phyloP scores from a whole-genome alignment of 1,140 invertebrate species.

The Coptotermes formosanus region DNA sequence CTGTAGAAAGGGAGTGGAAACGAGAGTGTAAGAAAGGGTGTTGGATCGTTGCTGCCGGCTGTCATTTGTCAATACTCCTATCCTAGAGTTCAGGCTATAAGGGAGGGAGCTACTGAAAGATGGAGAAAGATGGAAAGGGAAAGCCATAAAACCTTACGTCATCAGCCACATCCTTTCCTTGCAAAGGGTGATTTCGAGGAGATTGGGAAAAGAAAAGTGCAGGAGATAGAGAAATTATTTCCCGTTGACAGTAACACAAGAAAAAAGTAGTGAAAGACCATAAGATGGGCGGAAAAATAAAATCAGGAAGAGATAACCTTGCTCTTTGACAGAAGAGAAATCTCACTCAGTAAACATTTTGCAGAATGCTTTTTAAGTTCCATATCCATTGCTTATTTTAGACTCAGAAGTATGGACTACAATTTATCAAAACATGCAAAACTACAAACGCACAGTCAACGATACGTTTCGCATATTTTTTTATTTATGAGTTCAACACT shows the following conservation, averaged over 20 bases:
- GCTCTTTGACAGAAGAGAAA: neutral
- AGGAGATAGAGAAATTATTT: constrained; percentile 13
- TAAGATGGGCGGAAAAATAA: neutral
- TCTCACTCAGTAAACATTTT: no score
- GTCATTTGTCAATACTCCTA: neutral
- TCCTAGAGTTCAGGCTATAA: neutral
- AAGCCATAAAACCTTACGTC: neutral
- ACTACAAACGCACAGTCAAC: no score
- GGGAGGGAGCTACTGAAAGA: neutral
- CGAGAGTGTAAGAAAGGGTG: no score
- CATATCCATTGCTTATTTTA: no score
- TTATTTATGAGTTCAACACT: no score
- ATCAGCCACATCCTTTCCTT: neutral
- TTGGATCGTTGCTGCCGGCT: neutral
- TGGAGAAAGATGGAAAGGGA: no score
- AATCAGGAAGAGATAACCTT: neutral
- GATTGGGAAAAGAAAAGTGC: neutral
- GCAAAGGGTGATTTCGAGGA: neutral
- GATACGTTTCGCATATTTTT: no score
- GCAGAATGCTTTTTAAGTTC: no score
- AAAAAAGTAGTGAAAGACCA: neutral
- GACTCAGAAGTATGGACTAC: no score
- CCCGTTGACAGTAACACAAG: neutral
- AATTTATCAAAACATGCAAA: no score
- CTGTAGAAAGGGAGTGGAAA: neutral